A percentile compares a stretch with the other conserved stretches of the same genome.
phyloP scores from a whole-genome alignment of 2,797 vertebrate genomes.

The Pampus argenteus region DNA sequence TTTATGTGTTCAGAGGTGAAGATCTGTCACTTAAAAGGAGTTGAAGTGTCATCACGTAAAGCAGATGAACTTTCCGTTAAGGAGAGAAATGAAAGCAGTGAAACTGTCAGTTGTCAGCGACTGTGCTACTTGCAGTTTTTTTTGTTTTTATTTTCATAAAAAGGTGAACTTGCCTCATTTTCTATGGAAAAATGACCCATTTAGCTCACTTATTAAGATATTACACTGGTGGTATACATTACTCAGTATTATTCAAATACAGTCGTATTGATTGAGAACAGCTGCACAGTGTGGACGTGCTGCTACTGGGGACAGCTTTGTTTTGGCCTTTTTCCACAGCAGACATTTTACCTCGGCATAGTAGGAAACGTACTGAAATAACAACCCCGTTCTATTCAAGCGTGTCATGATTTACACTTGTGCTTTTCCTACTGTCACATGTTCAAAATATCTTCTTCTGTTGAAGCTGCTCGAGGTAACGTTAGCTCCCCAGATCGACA shows the following conservation, averaged over 20 bases:
- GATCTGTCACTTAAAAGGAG: not conserved
- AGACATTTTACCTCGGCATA: conserved; percentile 19
- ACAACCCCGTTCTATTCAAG: too few species aligned
- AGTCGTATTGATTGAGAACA: not conserved
- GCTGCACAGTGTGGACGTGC: conserved; percentile 13
- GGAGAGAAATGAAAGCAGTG: not conserved
- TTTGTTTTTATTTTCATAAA: not conserved
- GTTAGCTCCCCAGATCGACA: too few species aligned
- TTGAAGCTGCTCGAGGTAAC: too few species aligned
- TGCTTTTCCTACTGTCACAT: not conserved
- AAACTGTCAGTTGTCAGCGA: not conserved
- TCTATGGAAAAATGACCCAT: too few species aligned
- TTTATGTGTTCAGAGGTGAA: not conserved
- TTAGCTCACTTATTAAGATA: not conserved
- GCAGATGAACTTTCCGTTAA: not conserved
- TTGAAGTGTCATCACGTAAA: not conserved
- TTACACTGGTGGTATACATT: not conserved
- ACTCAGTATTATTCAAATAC: not conserved
- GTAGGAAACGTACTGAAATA: conserved; percentile 1
- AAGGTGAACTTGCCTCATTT: not conserved
- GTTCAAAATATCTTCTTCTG: not conserved
- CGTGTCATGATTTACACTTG: not conserved
- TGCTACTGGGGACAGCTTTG: conserved; percentile 30
- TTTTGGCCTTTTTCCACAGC: conserved; percentile 4
- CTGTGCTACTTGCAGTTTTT: not conserved